Percentiles rank a stretch among this genome's conserved stretches.
Evolutionary conservation across 2,113 vertebrate species (phyloP).

Genomic region (Dromiciops gliroides): DNA sequence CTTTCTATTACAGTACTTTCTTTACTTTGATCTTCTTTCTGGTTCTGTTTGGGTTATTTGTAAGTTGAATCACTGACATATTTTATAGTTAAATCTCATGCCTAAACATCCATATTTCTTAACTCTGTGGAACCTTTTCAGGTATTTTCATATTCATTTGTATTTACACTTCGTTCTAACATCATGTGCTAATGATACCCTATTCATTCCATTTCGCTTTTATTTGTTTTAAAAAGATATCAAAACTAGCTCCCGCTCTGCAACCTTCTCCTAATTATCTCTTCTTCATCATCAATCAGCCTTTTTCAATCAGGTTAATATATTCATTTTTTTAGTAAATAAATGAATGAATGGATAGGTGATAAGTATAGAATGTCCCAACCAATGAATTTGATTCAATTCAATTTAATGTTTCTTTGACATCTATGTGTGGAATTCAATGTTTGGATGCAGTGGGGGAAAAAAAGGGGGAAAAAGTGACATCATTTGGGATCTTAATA

Average conservation of each 20-base stretch:
- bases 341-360: not conserved
- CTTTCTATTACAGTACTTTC: slow-evolving; percentile 20
- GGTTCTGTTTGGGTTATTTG: not conserved
- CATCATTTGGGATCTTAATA: not conserved
- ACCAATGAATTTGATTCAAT: not conserved
- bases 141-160: not conserved
- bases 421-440: not conserved
- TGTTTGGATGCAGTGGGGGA: not conserved
- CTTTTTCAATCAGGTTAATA: not conserved
- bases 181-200: not conserved
- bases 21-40: slow-evolving; percentile 11
- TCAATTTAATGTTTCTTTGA: not conserved
- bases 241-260: not conserved
- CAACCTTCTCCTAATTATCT: slow-evolving; percentile 16
- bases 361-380: not conserved
- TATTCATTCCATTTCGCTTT: not conserved
- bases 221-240: slow-evolving; percentile 7
- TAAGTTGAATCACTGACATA: not conserved
- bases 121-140: not conserved
- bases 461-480: not conserved
- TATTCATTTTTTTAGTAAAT: slow-evolving; percentile 30
- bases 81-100: not conserved
- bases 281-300: slow-evolving; percentile 6
- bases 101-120: not conserved
- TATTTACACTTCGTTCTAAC: not conserved